Evolutionary conservation across 2,113 vertebrate species (phyloP).

Genomic region (Sterna hirundo): DNA sequence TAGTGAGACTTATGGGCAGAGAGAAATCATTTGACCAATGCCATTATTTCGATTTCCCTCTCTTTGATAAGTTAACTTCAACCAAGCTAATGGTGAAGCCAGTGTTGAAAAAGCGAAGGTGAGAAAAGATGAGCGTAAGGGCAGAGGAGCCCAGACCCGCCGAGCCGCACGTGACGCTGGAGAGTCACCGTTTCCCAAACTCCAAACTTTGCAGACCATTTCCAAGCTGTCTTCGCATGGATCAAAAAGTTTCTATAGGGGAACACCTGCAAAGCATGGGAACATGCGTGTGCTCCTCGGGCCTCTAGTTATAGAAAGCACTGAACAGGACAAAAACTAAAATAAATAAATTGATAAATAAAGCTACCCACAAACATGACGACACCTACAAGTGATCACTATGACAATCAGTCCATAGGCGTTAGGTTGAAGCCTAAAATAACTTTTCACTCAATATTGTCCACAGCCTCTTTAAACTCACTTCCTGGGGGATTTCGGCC

Average conservation of each 20-base stretch:
- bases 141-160: neutral
- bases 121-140: neutral
- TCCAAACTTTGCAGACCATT: neutral
- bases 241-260: neutral
- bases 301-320: neutral
- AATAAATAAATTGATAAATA: neutral
- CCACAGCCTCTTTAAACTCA: neutral
- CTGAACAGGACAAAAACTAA: neutral
- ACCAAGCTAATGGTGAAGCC: neutral
- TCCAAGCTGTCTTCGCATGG: neutral
- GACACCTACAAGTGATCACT: too few species aligned
- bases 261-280: neutral
- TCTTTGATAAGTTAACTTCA: neutral
- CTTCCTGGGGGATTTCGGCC: neutral
- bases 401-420: neutral
- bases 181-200: neutral
- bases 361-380: neutral
- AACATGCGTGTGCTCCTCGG: neutral
- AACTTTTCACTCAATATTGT: neutral
- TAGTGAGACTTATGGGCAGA: neutral
- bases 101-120: neutral
- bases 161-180: neutral
- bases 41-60: neutral
- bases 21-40: neutral
- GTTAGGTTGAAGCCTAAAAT: neutral